Base-by-base conservation (phyloP, 1,140 invertebrate species). In the Trachymyrmex cornetzi region DNA sequence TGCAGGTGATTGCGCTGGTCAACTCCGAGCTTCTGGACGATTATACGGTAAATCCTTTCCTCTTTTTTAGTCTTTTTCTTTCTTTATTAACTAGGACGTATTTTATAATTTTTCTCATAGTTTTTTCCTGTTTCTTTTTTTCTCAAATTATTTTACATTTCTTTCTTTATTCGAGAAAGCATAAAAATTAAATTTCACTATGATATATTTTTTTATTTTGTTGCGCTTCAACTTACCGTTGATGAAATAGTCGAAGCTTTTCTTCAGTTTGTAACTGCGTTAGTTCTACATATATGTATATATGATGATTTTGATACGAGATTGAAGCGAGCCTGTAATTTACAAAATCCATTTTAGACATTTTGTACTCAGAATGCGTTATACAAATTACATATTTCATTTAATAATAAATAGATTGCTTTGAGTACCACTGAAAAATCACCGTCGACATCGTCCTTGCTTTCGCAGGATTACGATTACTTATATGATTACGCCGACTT, bases 1-100 rank as follows among this genome's bases (percentile, higher is more conserved):
- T 98, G 74, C 96, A 97, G 91, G 96, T 98, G 89, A 95, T 98
- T 86, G 97, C 97, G 48, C 91, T 98, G 53, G 88, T 97, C 24
- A 94, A 96, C 77, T 96, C 96, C 77, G 96, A 96, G 24, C 24
- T 94, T 0, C 91, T 96, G 74, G 95, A 95, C 24, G 95, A 96
- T 93, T 96, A 96, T 87, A 95, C 95, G 94, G 96, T 96, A 94
- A 95, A 77, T 44, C 5, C n/a, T 19, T 57, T 75, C 48, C 14
- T 22, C 61, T 34, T 27, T 34, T 27, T 57, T 57, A n/a, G 2
- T 57, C 7, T 22, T 57, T 11, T 57, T 22, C 34, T 19, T 22
- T 22, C 53, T 59, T 3, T 14, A 12, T 74, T 57, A 38, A 38
- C 34, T 38, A 6, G 16, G 5, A 57, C 9, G 19, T 6, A 38